A percentile compares a stretch with the other conserved stretches of the same genome.
Evolutionary conservation across 2,113 vertebrate species (phyloP).

Genomic region (Eidolon helvum): DNA sequence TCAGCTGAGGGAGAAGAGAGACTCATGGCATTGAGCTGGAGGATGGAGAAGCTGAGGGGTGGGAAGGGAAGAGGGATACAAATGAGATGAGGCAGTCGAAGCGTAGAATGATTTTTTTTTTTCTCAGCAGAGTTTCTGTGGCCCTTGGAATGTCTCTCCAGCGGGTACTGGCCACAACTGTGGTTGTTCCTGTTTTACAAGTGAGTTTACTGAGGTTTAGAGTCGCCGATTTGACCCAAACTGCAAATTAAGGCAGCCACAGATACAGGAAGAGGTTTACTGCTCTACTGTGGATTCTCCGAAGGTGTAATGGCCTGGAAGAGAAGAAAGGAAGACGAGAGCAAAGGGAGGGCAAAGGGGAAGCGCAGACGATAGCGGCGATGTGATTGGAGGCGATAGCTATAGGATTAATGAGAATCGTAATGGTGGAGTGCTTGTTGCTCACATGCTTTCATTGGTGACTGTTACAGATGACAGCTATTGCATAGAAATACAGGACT

Average conservation of each 20-base stretch:
- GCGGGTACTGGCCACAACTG: neutral
- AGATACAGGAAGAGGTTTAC: neutral
- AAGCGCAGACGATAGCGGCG: accelerated
- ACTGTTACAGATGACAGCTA: neutral
- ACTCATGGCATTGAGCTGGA: neutral
- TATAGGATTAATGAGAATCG: neutral
- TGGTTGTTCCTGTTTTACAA: neutral
- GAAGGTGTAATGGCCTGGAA: too few relatives aligned
- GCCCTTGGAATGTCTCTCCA: neutral
- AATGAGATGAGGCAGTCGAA: neutral
- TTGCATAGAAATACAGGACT: neutral
- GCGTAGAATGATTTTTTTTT: neutral
- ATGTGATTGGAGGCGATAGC: neutral
- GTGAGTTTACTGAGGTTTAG: neutral
- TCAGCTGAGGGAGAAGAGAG: neutral
- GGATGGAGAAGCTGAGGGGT: neutral
- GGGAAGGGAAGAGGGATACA: neutral
- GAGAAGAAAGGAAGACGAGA: neutral
- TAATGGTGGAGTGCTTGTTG: neutral
- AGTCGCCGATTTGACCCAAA: neutral
- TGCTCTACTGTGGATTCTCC: neutral
- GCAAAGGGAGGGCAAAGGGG: neutral
- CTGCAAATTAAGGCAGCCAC: neutral
- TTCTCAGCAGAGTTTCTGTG: neutral
- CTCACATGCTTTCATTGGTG: neutral